These are phyloP conservation scores for Leucophora obtusa DNA, from an alignment of 2,888 invertebrate genomes.

Conservation along the genomic window DNA sequence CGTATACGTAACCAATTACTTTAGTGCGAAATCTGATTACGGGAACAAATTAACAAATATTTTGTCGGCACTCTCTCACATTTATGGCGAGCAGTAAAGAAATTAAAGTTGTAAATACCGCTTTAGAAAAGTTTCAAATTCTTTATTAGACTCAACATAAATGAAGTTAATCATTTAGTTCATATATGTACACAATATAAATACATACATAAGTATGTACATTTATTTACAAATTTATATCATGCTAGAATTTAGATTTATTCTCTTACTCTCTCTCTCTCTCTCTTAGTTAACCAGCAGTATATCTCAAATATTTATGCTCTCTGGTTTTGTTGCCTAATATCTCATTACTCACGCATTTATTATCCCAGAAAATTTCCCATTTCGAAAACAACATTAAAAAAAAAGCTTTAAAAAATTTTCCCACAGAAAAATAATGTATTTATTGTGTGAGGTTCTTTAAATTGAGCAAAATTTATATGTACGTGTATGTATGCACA, in stretches of 20 bases:
- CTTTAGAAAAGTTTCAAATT: no score
- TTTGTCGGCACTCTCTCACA: no score
- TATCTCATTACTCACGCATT: conserved; percentile 43
- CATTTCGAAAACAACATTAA: background rate
- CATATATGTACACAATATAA: no score
- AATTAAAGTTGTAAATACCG: no score
- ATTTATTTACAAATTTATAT: conserved; percentile 4
- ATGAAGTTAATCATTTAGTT: no score
- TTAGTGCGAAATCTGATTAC: no score
- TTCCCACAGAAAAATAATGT: conserved; percentile 20
- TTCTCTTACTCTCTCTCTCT: background rate
- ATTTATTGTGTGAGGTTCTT: conserved; percentile 44
- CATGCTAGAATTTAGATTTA: conserved; percentile 32
- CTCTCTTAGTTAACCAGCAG: background rate
- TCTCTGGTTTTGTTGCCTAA: background rate
- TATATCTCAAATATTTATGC: no score
- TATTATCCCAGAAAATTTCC: conserved; percentile 53
- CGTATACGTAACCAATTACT: no score
- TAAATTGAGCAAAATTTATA: conserved; percentile 30
- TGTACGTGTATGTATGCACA: background rate
- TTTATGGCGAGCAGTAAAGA: no score
- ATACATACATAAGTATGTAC: background rate
- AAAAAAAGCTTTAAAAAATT: conserved; percentile 19
- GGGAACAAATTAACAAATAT: no score
- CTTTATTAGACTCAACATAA: no score